Evolutionary conservation across 2,888 invertebrate genomes (phyloP), one percentile per base, ranked within the genome.

Genomic region (Mimas tiliae): DNA sequence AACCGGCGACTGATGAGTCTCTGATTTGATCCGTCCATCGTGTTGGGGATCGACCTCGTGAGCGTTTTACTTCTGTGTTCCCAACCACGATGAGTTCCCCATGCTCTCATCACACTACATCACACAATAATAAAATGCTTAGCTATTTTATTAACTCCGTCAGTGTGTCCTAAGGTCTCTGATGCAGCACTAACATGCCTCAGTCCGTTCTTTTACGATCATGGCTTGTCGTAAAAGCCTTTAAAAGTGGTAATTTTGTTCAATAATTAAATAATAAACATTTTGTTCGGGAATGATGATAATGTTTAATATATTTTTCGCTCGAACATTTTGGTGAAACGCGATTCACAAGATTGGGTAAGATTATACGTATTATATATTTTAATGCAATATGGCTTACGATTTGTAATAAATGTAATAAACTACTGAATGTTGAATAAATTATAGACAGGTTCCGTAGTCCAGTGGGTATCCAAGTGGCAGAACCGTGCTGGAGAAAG

Each of bases 191-290:
- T 34, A 42, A 42, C 62, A 58, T 65, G 19, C 53, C 65, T 67
- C 50, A 67, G 62, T 65, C 65, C 63, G 63, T 53, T 68, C 68
- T 62, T 77, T 79, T 76, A 81, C 73, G 75, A 70, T 65, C 65
- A 63, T 42, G 63, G 66, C 70, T 74, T 64, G 69, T 78, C 80
- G 78, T 85, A 79, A 87, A 83, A 66, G 72, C 62, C 63, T 69
- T 73, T 80, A 78, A 83, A 82, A 74, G 74, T 68, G 72, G 75
- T 76, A 77, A 83, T 87, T 84, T 83, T 76, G 71, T 69, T 72
- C 72, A 76, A 81, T 86, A 85, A 86, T 84, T 84, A 82, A 81
- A 85, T 80, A 79, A 85, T 85, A 86, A 87, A 84, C 68, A 67
- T 70, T 77, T 72, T 71, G 55, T 66, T 65, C 68, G 21, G 63